These are phyloP conservation scores for Scaptomyza flava DNA, from an alignment of 2,888 invertebrate species.

Conservation along the genomic window DNA sequence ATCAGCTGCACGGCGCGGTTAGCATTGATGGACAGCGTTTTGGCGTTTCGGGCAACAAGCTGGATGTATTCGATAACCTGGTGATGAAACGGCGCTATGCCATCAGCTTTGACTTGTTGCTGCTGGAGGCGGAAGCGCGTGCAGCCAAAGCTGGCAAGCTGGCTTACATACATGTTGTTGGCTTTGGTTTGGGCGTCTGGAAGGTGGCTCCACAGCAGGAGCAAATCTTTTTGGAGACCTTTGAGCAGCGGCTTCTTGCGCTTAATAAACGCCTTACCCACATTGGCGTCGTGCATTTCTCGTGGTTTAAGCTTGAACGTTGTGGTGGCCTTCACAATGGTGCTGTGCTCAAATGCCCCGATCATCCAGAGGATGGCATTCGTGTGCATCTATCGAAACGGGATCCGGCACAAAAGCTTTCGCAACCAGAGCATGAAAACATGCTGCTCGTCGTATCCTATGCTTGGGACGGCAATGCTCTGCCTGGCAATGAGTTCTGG, in stretches of 20 bases:
- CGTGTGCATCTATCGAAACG: conserved; percentile 85
- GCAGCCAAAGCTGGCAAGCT: conserved; percentile 85
- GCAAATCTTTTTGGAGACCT: conserved; percentile 87
- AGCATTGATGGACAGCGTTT: conserved; percentile 74
- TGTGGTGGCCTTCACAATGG: conserved; percentile 85
- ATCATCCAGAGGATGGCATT: conserved; percentile 84
- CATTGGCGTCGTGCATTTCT: conserved; percentile 88
- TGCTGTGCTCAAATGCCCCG: conserved; percentile 69
- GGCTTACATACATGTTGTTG: conserved; percentile 88
- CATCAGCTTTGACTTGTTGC: conserved; percentile 87
- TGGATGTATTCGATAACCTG: conserved; percentile 81
- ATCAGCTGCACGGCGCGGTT: conserved; percentile 65
- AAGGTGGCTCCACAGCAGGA: conserved; percentile 87
- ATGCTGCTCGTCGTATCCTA: conserved; percentile 88
- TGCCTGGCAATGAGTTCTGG: conserved; percentile 91
- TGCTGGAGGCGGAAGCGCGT: conserved; percentile 87
- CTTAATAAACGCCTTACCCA: conserved; percentile 85
- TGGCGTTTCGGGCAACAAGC: conserved; percentile 68
- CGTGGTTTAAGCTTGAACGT: conserved; percentile 86
- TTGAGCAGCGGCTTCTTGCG: conserved; percentile 87
- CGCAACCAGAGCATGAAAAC: conserved; percentile 81
- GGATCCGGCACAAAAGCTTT: conserved; percentile 86
- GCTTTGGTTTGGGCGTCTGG: conserved; percentile 89
- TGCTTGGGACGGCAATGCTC: conserved; percentile 90
- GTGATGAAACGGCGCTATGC: conserved; percentile 85